Conservation (phyloP, 2,113 vertebrate species). For the Tylochromis polylepis region DNA sequence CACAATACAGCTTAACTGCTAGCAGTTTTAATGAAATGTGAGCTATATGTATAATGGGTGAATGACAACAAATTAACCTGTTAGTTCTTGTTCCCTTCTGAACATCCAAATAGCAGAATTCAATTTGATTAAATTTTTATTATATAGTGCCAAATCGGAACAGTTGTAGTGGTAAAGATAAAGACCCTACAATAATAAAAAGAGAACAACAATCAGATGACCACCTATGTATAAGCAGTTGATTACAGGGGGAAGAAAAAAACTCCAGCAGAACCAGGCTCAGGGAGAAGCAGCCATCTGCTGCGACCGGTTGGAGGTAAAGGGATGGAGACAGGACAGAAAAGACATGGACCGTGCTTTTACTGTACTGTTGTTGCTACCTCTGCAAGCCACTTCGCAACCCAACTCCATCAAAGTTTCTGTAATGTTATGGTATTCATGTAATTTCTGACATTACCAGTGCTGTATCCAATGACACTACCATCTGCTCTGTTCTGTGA, state of each 20-base stretch:
- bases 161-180: background rate
- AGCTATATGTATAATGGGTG: background rate
- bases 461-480: background rate
- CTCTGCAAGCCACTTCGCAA: background rate
- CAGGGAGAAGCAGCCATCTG: background rate
- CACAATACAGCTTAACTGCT: background rate
- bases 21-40: background rate
- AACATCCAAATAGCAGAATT: background rate
- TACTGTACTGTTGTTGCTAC: background rate
- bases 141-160: background rate
- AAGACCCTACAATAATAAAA: background rate
- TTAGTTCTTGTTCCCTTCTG: background rate
- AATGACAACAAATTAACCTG: background rate
- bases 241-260: background rate
- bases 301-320: background rate
- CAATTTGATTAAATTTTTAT: background rate
- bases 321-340: background rate
- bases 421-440: background rate
- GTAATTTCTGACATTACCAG: background rate
- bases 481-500: background rate
- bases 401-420: background rate
- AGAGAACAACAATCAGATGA: background rate
- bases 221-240: background rate
- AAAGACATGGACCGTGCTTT: background rate
- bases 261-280: background rate